Conservation (phyloP, 2,888 invertebrate genomes). For the Eupithecia inturbata region DNA sequence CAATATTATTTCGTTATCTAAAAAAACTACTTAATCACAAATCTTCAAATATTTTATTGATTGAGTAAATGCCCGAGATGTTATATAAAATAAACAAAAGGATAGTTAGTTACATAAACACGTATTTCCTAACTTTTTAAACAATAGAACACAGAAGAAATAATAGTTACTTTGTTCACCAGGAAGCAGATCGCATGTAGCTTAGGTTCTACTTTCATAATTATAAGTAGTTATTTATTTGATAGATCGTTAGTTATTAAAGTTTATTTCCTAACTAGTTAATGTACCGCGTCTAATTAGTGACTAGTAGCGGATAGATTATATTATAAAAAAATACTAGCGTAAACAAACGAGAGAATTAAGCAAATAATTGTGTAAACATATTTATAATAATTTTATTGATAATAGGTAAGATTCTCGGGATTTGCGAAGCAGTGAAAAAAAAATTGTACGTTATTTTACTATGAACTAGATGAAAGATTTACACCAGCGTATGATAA, state of each 20-base stretch:
- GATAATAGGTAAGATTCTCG: background rate
- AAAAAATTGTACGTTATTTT: background rate
- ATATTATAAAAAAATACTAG: background rate
- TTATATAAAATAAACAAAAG: background rate
- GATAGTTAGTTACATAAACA: background rate
- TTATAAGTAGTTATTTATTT: constrained; percentile 4
- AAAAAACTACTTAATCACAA: background rate
- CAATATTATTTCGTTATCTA: background rate
- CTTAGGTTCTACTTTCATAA: constrained; percentile 3
- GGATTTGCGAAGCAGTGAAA: background rate
- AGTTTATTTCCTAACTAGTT: constrained; percentile 8
- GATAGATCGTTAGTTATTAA: constrained; percentile 4
- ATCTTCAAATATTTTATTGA: background rate
- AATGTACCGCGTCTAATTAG: background rate
- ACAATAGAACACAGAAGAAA: constrained; percentile 21
- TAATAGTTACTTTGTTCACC: constrained; percentile 9
- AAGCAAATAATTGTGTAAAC: background rate
- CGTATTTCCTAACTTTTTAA: background rate
- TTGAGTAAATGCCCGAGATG: background rate
- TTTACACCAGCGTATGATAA: background rate
- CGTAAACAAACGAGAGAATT: background rate
- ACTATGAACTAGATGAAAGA: background rate
- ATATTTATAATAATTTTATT: background rate
- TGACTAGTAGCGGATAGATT: background rate
- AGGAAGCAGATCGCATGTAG: constrained; percentile 11